These are phyloP conservation scores for Holothuria scabra DNA, from an alignment of 53 echinoderm and acorn worm genomes.

Conservation along the genomic window DNA sequence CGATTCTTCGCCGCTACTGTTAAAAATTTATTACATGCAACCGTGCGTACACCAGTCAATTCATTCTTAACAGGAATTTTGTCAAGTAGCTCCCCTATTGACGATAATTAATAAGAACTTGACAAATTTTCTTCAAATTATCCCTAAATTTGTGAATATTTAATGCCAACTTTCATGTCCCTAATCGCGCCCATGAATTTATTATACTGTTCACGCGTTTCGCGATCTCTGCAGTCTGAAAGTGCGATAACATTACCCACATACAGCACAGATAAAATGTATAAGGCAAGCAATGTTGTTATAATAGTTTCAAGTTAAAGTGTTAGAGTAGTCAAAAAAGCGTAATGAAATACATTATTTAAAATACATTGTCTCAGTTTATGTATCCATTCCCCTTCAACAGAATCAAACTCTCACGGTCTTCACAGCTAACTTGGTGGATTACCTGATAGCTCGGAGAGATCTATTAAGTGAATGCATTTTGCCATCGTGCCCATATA, in stretches of 20 bases:
- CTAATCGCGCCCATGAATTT: slow-evolving; percentile 50
- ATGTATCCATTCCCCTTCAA: slow-evolving; percentile 38
- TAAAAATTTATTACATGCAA: slow-evolving; percentile 48
- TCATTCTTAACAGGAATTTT: slow-evolving; percentile 48
- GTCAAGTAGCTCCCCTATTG: slow-evolving; percentile 44
- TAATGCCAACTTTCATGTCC: slow-evolving; percentile 49
- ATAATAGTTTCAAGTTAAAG: slow-evolving; percentile 21
- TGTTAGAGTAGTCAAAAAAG: slow-evolving; percentile 36
- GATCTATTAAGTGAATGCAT: slow-evolving; percentile 41
- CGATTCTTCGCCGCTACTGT: slow-evolving; percentile 14
- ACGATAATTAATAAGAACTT: slow-evolving; percentile 54
- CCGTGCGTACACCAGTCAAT: slow-evolving; percentile 41
- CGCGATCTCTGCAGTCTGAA: slow-evolving; percentile 16
- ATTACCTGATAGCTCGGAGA: slow-evolving; percentile 22
- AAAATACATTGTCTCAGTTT: slow-evolving; percentile 40
- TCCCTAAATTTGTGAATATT: slow-evolving; percentile 49
- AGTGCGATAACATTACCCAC: slow-evolving; percentile 39
- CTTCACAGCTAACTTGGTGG: slow-evolving; percentile 41
- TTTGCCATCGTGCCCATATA: slow-evolving; percentile 4
- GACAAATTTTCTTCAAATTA: slow-evolving; percentile 49
- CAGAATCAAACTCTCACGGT: slow-evolving; percentile 31
- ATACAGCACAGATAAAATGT: slow-evolving; percentile 11
- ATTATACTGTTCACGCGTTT: slow-evolving; percentile 32
- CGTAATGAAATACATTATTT: slow-evolving; percentile 41
- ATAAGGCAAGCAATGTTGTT: slow-evolving; percentile 9